Base-by-base conservation (phyloP, 2,888 invertebrate genomes). In the Perizoma affinitatum region DNA sequence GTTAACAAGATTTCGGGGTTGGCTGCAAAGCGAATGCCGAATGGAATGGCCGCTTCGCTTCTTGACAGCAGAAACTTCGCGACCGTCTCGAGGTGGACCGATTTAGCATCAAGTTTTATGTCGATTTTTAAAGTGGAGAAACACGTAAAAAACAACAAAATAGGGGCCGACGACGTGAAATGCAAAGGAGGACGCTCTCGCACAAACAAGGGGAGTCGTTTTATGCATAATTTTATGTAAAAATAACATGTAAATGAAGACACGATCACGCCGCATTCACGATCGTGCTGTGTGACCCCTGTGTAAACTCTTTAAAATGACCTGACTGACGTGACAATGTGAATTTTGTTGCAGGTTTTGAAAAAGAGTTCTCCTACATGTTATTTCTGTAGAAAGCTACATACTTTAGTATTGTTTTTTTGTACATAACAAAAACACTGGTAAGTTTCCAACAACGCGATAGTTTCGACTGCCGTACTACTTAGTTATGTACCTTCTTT, bases 181-280 rank as follows among this genome's bases (percentile, higher is more conserved):
- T 92, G 90, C 91, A 91, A 90, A 92, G 91, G 83, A 90, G 88
- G 80, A 85, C 87, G 83, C 84, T 85, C 86, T 86, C 89, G 79
- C 87, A 88, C 76, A 87, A 84, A 71, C 92, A 92, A 92, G 91
- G 92, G 81, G 86, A 90, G 90, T 90, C 76, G 59, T 76, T 75
- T 75, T 75, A 84, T 78, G 72, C 70, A 73, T 77, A 71, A 68
- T 75, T 70, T 67, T 70, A 51, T 58, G 47, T 57, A 34, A 10
- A 47, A 65, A 64, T 63, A 70, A 69, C 67, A 65, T 74, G 67
- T 73, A 68, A 69, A 71, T 63, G 70, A 69, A 70, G 72, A 72
- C 78, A 79, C 22, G 22, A 22, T 22, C 86, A 86, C 82, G 84
- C 85, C 80, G 82, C 79, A 82, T 73, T 68, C 70, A 70, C 74